Evolutionary conservation across 92 coral and sea anemone genomes (phyloP).

Genomic region (Heliopora coerulea): DNA sequence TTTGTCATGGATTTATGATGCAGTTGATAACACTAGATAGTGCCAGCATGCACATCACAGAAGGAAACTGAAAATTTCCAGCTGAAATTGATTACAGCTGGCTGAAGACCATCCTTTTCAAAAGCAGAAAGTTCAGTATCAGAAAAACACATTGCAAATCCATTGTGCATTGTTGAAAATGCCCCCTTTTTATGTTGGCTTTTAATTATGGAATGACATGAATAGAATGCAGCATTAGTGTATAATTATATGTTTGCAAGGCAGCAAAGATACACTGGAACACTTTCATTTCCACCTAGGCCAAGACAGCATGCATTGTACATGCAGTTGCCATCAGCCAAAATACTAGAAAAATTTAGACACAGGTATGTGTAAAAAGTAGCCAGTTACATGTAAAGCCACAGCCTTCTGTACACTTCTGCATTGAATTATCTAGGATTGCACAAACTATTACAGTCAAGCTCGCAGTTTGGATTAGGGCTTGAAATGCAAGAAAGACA

Average conservation of each 20-base stretch:
- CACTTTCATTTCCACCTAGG: conserved; percentile 33
- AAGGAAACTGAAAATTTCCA: conserved; percentile 17
- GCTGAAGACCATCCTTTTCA: conserved; percentile 22
- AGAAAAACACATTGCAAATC: conserved; percentile 35
- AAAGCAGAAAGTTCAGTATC: conserved; percentile 18
- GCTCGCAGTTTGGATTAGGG: no score
- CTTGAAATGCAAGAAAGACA: no score
- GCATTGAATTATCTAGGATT: no score
- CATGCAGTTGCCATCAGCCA: conserved; percentile 37
- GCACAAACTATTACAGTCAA: no score
- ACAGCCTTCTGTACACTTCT: no score
- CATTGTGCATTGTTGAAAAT: conserved; percentile 37
- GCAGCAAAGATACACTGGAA: conserved; percentile 30
- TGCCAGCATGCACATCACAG: conserved; percentile 39
- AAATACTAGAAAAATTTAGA: conserved; percentile 12
- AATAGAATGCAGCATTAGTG: conserved; percentile 22
- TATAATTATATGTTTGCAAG: conserved; percentile 39
- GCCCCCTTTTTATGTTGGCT: conserved; percentile 46
- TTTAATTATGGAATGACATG: conserved; percentile 34
- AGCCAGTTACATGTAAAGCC: no score
- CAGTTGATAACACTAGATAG: conserved; percentile 40
- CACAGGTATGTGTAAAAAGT: no score
- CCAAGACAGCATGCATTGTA: conserved; percentile 39
- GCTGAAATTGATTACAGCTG: conserved; percentile 23
- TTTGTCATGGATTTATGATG: conserved; percentile 18